Conservation (phyloP, 2,888 invertebrate genomes). For the Pharmacophagus antenor region DNA sequence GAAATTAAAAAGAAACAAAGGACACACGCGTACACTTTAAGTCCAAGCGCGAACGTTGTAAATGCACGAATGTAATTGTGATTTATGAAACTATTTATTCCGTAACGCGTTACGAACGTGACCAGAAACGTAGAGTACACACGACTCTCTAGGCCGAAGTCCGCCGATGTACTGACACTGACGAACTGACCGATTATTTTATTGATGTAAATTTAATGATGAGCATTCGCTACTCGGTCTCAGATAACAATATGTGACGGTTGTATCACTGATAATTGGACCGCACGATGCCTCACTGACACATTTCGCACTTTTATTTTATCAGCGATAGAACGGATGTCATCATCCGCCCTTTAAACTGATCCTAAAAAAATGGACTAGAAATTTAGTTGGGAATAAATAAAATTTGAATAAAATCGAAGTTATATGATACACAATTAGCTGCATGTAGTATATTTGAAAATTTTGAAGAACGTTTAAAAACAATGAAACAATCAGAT, state of each 20-base stretch:
- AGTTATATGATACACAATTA: no score
- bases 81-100: constrained; percentile 35
- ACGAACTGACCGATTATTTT: constrained; percentile 60
- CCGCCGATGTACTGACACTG: constrained; percentile 55
- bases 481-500: no score
- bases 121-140: constrained; percentile 24
- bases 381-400: no score
- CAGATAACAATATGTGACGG: constrained; percentile 65
- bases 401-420: no score
- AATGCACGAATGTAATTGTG: constrained; percentile 21
- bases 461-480: no score
- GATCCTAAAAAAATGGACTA: no score
- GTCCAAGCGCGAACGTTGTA: constrained; percentile 26
- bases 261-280: constrained; percentile 72
- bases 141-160: constrained; percentile 45
- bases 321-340: neutral
- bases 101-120: constrained; percentile 27
- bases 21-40: constrained; percentile 27
- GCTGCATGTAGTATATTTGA: no score
- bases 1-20: constrained; percentile 23
- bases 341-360: neutral
- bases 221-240: constrained; percentile 46
- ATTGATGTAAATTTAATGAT: constrained; percentile 70
- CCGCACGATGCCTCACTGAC: constrained; percentile 48
- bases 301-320: constrained; percentile 29